These are phyloP conservation scores for Oreochromis spilurus DNA, from an alignment of 2,113 vertebrate genomes.

Conservation along the genomic window DNA sequence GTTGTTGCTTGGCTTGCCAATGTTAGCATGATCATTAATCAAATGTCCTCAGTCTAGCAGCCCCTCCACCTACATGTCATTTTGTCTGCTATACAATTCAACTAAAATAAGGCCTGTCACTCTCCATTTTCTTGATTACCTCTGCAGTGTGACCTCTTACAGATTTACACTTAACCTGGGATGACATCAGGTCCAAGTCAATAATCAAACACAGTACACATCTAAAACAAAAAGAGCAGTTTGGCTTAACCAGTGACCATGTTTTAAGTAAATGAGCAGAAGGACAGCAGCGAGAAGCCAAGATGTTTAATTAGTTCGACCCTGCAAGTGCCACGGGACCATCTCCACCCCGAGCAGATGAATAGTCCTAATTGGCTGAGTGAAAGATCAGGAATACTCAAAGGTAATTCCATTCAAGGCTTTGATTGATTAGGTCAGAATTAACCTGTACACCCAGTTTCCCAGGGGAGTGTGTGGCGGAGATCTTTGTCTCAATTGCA, in stretches of 20 bases:
- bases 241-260: neutral
- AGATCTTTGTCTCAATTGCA: constrained; percentile 3
- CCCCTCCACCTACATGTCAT: neutral
- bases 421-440: constrained; percentile 43
- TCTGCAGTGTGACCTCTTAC: constrained; percentile 10
- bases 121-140: constrained; percentile 44
- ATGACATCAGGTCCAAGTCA: constrained; percentile 36
- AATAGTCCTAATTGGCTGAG: constrained; percentile 60
- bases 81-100: neutral
- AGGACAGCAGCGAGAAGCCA: neutral
- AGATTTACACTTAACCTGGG: neutral
- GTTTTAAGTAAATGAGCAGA: constrained; percentile 21
- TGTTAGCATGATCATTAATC: neutral
- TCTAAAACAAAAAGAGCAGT: neutral
- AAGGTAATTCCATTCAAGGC: constrained; percentile 43
- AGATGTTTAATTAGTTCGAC: constrained; percentile 51
- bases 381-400: constrained; percentile 32
- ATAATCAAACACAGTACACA: constrained; percentile 23
- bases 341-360: constrained; percentile 6
- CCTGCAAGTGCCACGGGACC: constrained; percentile 7
- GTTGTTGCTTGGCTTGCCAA: neutral
- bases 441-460: constrained; percentile 32
- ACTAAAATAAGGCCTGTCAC: constrained; percentile 32
- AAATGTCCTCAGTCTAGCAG: neutral
- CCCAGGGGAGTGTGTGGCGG: neutral